Evolutionary conservation across 2,888 invertebrate genomes (phyloP), one percentile per base, ranked within the genome.

Genomic region (Auanema freiburgensis): DNA sequence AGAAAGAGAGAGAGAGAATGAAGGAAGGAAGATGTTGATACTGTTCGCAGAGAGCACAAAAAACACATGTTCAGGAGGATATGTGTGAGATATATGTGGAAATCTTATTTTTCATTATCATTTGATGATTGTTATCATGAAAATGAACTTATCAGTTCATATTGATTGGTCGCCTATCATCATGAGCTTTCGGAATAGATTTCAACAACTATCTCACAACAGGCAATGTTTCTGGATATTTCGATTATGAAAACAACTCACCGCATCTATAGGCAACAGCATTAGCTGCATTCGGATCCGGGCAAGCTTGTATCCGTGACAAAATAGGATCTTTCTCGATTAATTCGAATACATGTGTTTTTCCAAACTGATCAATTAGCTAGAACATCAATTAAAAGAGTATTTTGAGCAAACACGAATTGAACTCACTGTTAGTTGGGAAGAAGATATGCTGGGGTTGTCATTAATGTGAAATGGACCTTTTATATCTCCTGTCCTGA

Each of bases 41-140:
- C 18, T 23, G 24, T 16, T 18, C 11, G 14, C n/a, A 18, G 11
- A 6, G 4, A 62, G 40, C n/a, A 49, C 52, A 52, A 33, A 57
- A 25, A 59, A 62, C 49, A 42, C 62, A 25, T 59, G 51, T 52
- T 25, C 40, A 44, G 40, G 53, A 24, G 18, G 18, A 25, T 52
- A 42, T 55, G 59, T 59, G 57, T 60, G 61, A 61, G n/a, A n/a
- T n/a, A n/a, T n/a, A n/a, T 61, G 54, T 56, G 41, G 54, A 57
- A 49, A 3, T 33, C 33, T 33, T 57, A 51, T 59, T 59, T 49
- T 46, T 41, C 42, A 24, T 46, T 53, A 54, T 43, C n/a, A 49
- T 23, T 11, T 40, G 54, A 54, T 63, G 33, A 16, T 44, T 21
- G 41, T 24, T 33, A 44, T 33, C n/a, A 23, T 1, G 23, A 58